Conservation (phyloP, 1,140 invertebrate species). For the Lasioglossum albipes region DNA sequence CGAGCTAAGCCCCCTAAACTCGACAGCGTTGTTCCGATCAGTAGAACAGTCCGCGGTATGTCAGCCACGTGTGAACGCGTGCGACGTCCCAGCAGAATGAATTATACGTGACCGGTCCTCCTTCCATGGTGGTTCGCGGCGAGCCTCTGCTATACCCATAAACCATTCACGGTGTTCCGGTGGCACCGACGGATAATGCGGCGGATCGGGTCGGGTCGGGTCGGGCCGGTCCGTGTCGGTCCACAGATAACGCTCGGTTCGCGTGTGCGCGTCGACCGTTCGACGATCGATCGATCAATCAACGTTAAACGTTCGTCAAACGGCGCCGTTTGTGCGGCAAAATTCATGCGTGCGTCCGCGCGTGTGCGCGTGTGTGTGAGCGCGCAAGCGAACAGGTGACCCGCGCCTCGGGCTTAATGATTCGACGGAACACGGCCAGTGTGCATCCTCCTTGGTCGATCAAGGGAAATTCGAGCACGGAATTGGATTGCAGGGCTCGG, state of each 20-base stretch:
- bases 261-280: slow-evolving; percentile 8
- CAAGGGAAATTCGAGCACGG: not conserved
- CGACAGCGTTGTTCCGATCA: not conserved
- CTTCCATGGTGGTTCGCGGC: slow-evolving; percentile 9
- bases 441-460: not conserved
- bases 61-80: slow-evolving; percentile 37
- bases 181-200: slow-evolving; percentile 26
- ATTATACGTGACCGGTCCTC: slow-evolving; percentile 32
- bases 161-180: slow-evolving; percentile 43
- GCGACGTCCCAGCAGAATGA: slow-evolving; percentile 18
- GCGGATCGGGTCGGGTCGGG: not conserved
- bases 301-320: slow-evolving; percentile 54
- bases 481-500: not conserved
- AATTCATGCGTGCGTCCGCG: slow-evolving; percentile 22
- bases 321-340: slow-evolving; percentile 12
- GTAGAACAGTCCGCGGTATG: slow-evolving; percentile 25
- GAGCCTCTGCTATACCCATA: slow-evolving; percentile 19
- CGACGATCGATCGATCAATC: slow-evolving; percentile 45
- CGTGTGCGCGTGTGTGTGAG: not conserved
- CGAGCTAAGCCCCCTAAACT: not conserved
- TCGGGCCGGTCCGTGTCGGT: not conserved
- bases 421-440: not conserved
- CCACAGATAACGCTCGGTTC: not conserved
- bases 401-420: slow-evolving; percentile 6
- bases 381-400: not conserved